Percentiles rank a stretch among this genome's conserved stretches.
These are phyloP conservation scores for Leistus spinibarbis DNA, from an alignment of 2,888 invertebrate species.

Conservation along the genomic window DNA sequence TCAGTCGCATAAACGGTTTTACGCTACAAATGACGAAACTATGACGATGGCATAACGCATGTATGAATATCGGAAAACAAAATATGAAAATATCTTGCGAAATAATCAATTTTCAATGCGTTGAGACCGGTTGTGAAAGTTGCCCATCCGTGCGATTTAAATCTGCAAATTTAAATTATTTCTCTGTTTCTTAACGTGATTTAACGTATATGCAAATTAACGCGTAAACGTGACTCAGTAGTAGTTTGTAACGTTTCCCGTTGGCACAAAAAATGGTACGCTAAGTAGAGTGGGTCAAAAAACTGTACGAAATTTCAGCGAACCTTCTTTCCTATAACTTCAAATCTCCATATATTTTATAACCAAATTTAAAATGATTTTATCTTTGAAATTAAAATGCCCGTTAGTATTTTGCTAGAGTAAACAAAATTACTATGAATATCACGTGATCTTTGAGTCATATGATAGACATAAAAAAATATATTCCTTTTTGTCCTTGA, in stretches of 20 bases:
- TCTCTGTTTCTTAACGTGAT: not conserved
- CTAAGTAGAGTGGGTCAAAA: not conserved
- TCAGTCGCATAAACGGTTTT: not conserved
- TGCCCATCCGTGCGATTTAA: not conserved
- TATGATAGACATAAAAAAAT: not conserved
- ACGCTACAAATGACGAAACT: not conserved
- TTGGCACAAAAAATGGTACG: not conserved
- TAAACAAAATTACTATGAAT: not conserved
- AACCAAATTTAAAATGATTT: too few species aligned
- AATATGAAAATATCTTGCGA: not conserved
- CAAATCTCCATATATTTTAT: not conserved
- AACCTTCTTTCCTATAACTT: not conserved
- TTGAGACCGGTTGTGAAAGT: not conserved
- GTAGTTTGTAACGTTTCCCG: not conserved
- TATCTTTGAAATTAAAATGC: too few species aligned
- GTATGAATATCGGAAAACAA: not conserved
- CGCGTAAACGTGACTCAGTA: not conserved
- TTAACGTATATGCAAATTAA: not conserved
- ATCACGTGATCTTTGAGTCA: not conserved
- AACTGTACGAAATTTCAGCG: not conserved
- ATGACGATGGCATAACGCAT: not conserved
- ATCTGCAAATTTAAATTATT: not conserved
- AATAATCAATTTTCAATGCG: not conserved
- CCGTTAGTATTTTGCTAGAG: too few species aligned
- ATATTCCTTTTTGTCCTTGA: not conserved